Evolutionary conservation across 2,113 vertebrate genomes (phyloP).

Genomic region (Oostethus manadensis): DNA sequence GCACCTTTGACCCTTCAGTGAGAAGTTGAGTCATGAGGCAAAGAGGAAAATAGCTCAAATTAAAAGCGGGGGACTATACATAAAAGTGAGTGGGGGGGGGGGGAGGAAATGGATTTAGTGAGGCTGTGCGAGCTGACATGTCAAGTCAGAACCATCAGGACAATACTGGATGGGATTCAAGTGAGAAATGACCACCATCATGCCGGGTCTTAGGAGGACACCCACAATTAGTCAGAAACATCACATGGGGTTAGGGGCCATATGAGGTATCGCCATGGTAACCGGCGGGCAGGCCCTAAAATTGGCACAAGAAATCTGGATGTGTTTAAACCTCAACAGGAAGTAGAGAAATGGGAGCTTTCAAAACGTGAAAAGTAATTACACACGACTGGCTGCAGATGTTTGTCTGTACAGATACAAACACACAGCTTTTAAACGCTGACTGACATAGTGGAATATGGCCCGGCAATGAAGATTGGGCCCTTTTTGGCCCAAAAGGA

Average conservation of each 20-base stretch:
- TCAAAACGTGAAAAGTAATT: conserved; percentile 52
- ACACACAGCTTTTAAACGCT: conserved; percentile 16
- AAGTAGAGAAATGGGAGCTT: conserved; percentile 47
- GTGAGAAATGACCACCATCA: background rate
- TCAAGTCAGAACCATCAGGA: conserved; percentile 8
- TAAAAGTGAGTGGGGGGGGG: background rate
- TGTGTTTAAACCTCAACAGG: conserved; percentile 51
- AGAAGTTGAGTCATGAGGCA: conserved; percentile 43
- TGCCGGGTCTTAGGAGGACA: conserved; percentile 1
- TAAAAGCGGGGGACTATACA: conserved; percentile 10
- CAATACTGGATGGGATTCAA: background rate
- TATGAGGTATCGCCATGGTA: conserved; percentile 22
- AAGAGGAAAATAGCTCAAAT: conserved; percentile 16
- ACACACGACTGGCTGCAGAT: conserved; percentile 45
- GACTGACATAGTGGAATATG: conserved; percentile 20
- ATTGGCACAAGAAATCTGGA: conserved; percentile 39
- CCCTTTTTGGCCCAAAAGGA: conserved; percentile 2
- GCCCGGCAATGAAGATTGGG: conserved; percentile 39
- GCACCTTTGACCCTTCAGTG: conserved; percentile 63
- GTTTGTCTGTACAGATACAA: conserved; percentile 16
- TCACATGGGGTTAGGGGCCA: background rate
- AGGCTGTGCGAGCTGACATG: background rate
- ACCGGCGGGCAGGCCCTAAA: conserved; percentile 19
- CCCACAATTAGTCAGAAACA: background rate
- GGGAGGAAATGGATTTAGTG: too few relatives aligned